Conservation (phyloP, 2,113 vertebrate species). For the Hiodon alosoides region DNA sequence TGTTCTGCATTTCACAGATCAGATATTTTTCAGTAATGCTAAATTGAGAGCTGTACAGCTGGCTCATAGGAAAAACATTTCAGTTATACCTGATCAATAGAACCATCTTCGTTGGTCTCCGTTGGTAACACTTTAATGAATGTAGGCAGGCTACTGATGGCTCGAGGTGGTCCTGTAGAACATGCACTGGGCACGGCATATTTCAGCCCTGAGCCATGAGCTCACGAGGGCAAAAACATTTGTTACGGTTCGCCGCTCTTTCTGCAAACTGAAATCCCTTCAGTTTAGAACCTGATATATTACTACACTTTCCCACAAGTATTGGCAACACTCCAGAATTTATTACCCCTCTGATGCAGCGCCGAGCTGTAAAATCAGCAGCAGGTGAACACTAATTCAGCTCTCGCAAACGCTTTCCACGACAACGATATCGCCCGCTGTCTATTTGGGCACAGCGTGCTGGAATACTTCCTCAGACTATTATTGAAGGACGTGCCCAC, state of each 20-base stretch:
- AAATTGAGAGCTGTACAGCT: neutral
- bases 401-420: conserved; percentile 18
- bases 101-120: conserved; percentile 13
- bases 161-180: conserved; percentile 5
- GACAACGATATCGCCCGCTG: neutral
- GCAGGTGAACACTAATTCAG: conserved; percentile 15
- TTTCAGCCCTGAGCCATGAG: conserved; percentile 5
- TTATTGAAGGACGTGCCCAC: neutral
- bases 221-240: conserved; percentile 24
- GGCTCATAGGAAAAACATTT: neutral
- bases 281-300: conserved; percentile 24
- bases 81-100: conserved; percentile 15
- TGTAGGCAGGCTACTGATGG: conserved; percentile 8
- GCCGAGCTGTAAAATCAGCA: conserved; percentile 15
- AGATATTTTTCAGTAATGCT: neutral
- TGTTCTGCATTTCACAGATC: neutral
- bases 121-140: conserved; percentile 15
- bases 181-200: conserved; percentile 14
- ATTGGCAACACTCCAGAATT: conserved; percentile 23
- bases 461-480: conserved; percentile 12
- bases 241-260: conserved; percentile 2
- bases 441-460: neutral
- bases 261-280: conserved; percentile 21
- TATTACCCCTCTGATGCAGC: conserved; percentile 21
- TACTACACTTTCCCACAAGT: conserved; percentile 23